These are phyloP conservation scores for Hestina assimilis DNA, from an alignment of 1,140 invertebrate genomes.

Conservation along the genomic window DNA sequence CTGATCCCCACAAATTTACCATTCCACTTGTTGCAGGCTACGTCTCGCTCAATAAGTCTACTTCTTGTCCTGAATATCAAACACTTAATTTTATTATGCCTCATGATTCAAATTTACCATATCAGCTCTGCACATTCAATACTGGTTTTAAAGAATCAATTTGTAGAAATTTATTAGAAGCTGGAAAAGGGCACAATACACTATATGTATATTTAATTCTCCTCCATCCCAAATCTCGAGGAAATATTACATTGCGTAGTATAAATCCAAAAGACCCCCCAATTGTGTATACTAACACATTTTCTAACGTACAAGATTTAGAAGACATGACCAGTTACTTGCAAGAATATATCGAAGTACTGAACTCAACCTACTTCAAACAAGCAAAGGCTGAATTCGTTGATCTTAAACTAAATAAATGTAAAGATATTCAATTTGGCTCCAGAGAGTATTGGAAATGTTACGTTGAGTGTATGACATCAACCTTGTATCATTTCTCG, in stretches of 20 bases:
- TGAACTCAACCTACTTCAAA: conserved; percentile 27
- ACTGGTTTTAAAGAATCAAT: conserved; percentile 19
- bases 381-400: conserved; percentile 25
- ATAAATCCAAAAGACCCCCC: conserved; percentile 79
- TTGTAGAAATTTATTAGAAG: conserved; percentile 24
- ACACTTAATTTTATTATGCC: conserved; percentile 18
- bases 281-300: conserved; percentile 79
- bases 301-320: conserved; percentile 69
- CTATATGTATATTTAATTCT: conserved; percentile 1
- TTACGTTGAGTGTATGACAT: background rate
- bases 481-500: background rate
- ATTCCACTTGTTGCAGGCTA: conserved; percentile 19
- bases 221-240: conserved; percentile 77
- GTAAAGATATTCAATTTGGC: background rate
- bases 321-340: conserved; percentile 27
- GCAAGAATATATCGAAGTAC: conserved; percentile 28
- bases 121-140: conserved; percentile 19
- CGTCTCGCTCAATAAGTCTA: conserved; percentile 9
- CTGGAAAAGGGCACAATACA: conserved; percentile 18
- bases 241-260: conserved; percentile 70
- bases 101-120: conserved; percentile 9
- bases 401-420: conserved; percentile 16
- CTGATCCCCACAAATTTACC: conserved; percentile 19
- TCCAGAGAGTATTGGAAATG: conserved; percentile 18
- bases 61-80: conserved; percentile 25